Percentiles rank a stretch among this genome's conserved stretches.
These are phyloP conservation scores for Phylloscopus trochiloides DNA, from an alignment of 2,113 vertebrate species.

Conservation along the genomic window DNA sequence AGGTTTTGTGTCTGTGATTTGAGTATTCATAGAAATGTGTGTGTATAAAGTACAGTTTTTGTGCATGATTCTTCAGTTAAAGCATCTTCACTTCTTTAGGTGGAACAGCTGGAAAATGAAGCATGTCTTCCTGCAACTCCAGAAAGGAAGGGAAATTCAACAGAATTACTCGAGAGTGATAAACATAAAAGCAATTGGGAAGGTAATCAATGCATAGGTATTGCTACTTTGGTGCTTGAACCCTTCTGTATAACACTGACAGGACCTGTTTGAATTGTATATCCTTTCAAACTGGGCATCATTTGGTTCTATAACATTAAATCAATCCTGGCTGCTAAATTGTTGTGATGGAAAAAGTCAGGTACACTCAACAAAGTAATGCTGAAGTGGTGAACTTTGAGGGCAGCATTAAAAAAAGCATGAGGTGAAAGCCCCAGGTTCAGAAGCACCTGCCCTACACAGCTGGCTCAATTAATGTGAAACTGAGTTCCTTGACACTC, in stretches of 20 bases:
- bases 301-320: not conserved
- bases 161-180: not conserved
- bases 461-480: not conserved
- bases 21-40: not conserved
- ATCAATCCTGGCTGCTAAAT: not conserved
- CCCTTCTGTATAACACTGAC: not conserved
- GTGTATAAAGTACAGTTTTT: not conserved
- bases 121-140: not conserved
- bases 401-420: not conserved
- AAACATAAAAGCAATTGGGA: not conserved
- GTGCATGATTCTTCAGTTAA: not conserved
- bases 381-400: not conserved
- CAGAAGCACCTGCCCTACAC: not conserved
- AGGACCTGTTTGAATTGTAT: not conserved
- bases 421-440: not conserved
- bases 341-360: not conserved
- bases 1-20: not conserved
- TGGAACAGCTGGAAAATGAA: slow-evolving; percentile 25
- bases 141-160: slow-evolving; percentile 13
- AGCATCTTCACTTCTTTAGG: slow-evolving; percentile 40
- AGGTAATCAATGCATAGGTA: slow-evolving; percentile 41
- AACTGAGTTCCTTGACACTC: not conserved
- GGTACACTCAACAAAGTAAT: not conserved
- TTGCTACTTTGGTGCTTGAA: not conserved
- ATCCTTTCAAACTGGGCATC: not conserved